phyloP scores from a whole-genome alignment of 2,113 vertebrate genomes.

The Cochlearius cochlearius region DNA sequence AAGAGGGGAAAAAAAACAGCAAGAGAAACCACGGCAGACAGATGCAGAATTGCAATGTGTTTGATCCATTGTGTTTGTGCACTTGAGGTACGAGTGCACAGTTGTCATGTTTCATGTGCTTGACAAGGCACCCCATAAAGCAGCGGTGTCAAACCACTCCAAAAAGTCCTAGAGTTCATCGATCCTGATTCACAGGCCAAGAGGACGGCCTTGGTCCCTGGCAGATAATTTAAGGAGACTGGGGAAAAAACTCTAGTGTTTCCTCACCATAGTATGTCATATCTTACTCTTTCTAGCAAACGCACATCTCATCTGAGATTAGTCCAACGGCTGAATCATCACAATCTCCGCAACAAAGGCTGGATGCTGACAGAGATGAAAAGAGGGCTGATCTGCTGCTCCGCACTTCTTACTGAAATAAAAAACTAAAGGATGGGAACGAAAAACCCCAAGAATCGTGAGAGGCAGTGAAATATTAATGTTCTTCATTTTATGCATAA shows the following conservation, averaged over 20 bases:
- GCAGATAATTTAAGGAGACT: neutral
- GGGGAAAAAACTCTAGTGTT: neutral
- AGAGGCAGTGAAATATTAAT: neutral
- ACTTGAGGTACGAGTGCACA: neutral
- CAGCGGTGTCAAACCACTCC: neutral
- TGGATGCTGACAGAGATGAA: neutral
- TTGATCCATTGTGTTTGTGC: neutral
- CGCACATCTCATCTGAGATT: neutral
- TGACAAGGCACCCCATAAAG: neutral
- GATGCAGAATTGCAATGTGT: neutral
- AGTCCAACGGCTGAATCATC: neutral
- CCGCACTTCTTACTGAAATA: neutral
- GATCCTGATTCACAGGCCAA: neutral
- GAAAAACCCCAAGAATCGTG: neutral
- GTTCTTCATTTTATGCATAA: neutral
- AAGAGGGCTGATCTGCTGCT: neutral
- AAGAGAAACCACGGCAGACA: neutral
- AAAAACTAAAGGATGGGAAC: neutral
- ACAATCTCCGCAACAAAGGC: neutral
- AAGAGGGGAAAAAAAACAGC: fast-evolving
- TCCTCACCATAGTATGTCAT: neutral
- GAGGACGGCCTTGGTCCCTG: neutral
- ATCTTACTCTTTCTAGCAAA: neutral
- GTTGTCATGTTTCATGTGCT: neutral
- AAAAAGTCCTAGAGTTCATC: neutral